These are phyloP conservation scores for Apistogramma diplotaenia DNA, from an alignment of 2,113 vertebrate genomes.

Conservation along the genomic window DNA sequence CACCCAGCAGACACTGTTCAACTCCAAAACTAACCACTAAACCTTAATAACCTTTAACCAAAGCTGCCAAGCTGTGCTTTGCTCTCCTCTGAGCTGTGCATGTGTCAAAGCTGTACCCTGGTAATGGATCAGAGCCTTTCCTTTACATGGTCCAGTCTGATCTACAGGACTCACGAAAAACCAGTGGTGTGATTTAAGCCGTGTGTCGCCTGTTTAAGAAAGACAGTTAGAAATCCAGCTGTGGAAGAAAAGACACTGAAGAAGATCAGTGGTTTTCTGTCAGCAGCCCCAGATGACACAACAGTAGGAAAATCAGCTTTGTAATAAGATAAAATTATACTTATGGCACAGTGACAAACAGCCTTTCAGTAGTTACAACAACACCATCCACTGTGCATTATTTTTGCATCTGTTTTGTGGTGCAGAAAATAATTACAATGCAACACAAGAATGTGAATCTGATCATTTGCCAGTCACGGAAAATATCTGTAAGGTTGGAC, in stretches of 20 bases:
- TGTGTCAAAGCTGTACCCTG: neutral
- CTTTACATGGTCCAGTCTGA: slow-evolving; percentile 17
- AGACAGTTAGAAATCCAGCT: slow-evolving; percentile 23
- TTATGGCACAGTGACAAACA: slow-evolving; percentile 3
- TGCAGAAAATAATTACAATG: slow-evolving; percentile 59
- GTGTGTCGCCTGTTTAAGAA: slow-evolving; percentile 23
- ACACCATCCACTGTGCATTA: slow-evolving; percentile 25
- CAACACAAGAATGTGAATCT: slow-evolving; percentile 63
- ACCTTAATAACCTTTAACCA: slow-evolving; percentile 57
- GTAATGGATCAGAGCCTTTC: slow-evolving; percentile 2
- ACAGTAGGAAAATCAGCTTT: slow-evolving; percentile 5
- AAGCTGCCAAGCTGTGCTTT: slow-evolving; percentile 12
- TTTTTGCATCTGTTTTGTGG: slow-evolving; percentile 58
- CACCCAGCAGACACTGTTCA: slow-evolving; percentile 25
- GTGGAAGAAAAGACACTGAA: slow-evolving; percentile 18
- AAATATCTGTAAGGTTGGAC: slow-evolving; percentile 70
- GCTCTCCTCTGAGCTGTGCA: slow-evolving; percentile 1
- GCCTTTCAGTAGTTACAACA: slow-evolving; percentile 13
- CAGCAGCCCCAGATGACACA: neutral
- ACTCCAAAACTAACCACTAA: slow-evolving; percentile 73
- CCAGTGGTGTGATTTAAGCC: slow-evolving; percentile 33
- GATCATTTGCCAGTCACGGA: slow-evolving; percentile 64
- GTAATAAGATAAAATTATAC: slow-evolving; percentile 36
- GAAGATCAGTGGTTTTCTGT: slow-evolving; percentile 49
- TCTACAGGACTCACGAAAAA: slow-evolving; percentile 42